phyloP scores from a whole-genome alignment of 2,113 vertebrate genomes.

The Eurystomus gularis region DNA sequence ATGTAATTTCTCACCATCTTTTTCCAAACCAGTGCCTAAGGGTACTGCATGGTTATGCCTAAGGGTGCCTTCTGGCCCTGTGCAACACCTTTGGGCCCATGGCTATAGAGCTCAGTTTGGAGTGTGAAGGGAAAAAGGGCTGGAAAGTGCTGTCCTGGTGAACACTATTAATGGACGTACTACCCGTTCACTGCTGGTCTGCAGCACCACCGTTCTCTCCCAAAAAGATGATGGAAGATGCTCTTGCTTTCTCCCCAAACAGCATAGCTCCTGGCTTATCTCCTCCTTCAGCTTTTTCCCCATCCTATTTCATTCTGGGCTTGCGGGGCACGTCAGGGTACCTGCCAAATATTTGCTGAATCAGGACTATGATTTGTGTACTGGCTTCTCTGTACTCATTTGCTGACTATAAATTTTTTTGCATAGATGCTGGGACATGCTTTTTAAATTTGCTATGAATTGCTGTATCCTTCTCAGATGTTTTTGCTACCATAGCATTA shows the following conservation, averaged over 20 bases:
- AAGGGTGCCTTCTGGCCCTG: not conserved
- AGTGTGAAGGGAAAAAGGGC: not conserved
- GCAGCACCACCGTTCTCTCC: not conserved
- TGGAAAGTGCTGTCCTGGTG: not conserved
- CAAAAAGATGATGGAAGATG: accelerated
- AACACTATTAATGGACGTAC: not conserved
- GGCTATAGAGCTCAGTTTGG: not conserved
- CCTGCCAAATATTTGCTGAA: constrained; percentile 50
- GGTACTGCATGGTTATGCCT: accelerated
- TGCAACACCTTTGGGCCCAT: accelerated
- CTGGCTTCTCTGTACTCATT: not conserved
- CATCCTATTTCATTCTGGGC: not conserved
- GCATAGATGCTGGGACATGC: not conserved
- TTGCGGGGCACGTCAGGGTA: not conserved
- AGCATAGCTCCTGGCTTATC: not conserved
- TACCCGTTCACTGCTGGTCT: accelerated
- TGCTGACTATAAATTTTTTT: constrained; percentile 46
- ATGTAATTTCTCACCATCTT: not conserved
- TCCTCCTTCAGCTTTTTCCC: not conserved
- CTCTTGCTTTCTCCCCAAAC: not conserved
- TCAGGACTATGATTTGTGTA: constrained; percentile 4
- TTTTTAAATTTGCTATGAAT: constrained; percentile 24
- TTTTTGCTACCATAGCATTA: constrained; percentile 47
- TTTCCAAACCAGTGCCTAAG: not conserved
- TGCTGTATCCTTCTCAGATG: constrained; percentile 16